phyloP scores from a whole-genome alignment of 1,140 invertebrate genomes.

The Leptoteleia sp. region DNA sequence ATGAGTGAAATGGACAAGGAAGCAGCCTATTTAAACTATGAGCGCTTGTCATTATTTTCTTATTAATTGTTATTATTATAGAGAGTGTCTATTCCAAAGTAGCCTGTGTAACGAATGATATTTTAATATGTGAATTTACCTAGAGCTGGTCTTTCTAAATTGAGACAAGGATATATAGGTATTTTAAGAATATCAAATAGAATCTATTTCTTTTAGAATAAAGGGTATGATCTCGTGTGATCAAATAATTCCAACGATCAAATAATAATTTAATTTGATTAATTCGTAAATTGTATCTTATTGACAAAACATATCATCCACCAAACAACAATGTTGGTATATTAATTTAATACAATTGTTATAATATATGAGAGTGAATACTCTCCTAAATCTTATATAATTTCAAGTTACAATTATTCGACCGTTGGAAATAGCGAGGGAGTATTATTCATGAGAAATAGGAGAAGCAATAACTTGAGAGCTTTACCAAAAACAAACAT shows the following conservation, averaged over 20 bases:
- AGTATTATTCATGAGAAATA: slow-evolving; percentile 62
- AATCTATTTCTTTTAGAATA: slow-evolving; percentile 50
- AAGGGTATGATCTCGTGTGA: slow-evolving; percentile 32
- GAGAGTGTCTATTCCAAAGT: slow-evolving; percentile 70
- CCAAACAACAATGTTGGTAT: neutral
- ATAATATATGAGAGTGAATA: too few relatives aligned
- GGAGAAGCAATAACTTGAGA: slow-evolving; percentile 78
- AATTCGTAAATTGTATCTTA: slow-evolving; percentile 1
- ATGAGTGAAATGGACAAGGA: slow-evolving; percentile 25
- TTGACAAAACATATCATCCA: slow-evolving; percentile 29
- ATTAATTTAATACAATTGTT: too few relatives aligned
- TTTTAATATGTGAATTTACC: slow-evolving; percentile 76
- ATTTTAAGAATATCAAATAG: slow-evolving; percentile 59
- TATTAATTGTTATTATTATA: slow-evolving; percentile 72
- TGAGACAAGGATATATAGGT: slow-evolving; percentile 52
- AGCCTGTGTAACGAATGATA: slow-evolving; percentile 71
- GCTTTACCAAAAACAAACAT: slow-evolving; percentile 70
- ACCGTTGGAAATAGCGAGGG: slow-evolving; percentile 49
- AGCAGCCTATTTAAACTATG: slow-evolving; percentile 48
- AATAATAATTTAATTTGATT: neutral
- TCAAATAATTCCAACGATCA: slow-evolving; percentile 51
- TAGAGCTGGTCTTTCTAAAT: slow-evolving; percentile 55
- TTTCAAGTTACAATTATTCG: slow-evolving; percentile 19
- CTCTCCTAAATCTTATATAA: too few relatives aligned
- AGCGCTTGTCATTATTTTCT: slow-evolving; percentile 72